These are phyloP conservation scores for Polypedilum vanderplanki DNA, from an alignment of 1,140 invertebrate genomes.

Conservation along the genomic window DNA sequence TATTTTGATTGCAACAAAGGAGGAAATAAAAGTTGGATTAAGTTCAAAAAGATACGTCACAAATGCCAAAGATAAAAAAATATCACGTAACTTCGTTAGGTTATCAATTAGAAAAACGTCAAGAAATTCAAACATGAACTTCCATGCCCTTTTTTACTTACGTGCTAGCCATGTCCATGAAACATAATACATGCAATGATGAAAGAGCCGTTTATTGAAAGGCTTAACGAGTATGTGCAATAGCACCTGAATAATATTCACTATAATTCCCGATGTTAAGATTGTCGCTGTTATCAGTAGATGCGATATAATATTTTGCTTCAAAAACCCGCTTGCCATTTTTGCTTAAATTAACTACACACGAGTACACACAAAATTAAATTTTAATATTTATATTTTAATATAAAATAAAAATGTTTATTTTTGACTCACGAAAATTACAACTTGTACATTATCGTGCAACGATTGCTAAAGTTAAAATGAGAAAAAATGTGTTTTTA, in stretches of 20 bases:
- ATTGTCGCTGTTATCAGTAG: neutral
- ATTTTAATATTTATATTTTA: neutral
- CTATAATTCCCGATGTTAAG: neutral
- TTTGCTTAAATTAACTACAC: neutral
- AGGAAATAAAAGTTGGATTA: too few species aligned
- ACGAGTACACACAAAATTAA: neutral
- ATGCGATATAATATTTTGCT: neutral
- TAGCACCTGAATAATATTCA: neutral
- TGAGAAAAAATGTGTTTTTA: neutral
- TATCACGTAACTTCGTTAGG: too few species aligned
- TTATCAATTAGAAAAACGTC: too few species aligned
- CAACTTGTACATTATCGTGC: neutral
- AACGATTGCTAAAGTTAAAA: neutral
- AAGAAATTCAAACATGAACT: neutral
- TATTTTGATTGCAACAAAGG: too few species aligned
- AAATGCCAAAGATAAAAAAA: too few species aligned
- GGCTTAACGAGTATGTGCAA: neutral
- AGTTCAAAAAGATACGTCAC: too few species aligned
- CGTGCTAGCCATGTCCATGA: conserved; percentile 6
- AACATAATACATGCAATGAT: neutral
- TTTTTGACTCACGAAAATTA: neutral
- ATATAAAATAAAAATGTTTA: neutral
- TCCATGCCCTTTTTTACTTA: neutral
- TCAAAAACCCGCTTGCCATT: neutral
- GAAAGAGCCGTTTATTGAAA: neutral